phyloP scores from a whole-genome alignment of 2,797 vertebrate species.

The Sebastes wilsoni region DNA sequence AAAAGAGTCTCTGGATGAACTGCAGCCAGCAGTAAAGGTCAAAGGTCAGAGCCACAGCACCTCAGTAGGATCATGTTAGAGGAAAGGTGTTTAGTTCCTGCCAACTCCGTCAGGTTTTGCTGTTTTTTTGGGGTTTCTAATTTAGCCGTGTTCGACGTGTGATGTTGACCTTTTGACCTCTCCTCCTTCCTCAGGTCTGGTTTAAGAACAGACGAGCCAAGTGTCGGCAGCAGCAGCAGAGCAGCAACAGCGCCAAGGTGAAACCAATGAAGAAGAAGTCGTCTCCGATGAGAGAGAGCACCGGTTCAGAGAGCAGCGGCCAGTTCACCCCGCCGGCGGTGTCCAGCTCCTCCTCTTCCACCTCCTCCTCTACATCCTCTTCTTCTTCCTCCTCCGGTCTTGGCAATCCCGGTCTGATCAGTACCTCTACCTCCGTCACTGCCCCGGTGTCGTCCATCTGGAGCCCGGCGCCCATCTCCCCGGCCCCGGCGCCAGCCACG shows the following conservation, averaged over 20 bases:
- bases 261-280: slow-evolving; percentile 94
- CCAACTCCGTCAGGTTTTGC: background rate
- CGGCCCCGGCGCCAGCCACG: slow-evolving; percentile 80
- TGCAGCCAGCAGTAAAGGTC: slow-evolving; percentile 20
- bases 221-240: slow-evolving; percentile 93
- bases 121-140: background rate
- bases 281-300: slow-evolving; percentile 91
- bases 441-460: slow-evolving; percentile 93
- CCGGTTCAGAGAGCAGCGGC: slow-evolving; percentile 92
- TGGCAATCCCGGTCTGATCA: slow-evolving; percentile 69
- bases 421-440: slow-evolving; percentile 75
- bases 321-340: slow-evolving; percentile 92
- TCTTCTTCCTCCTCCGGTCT: slow-evolving; percentile 66
- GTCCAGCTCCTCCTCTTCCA: slow-evolving; percentile 87
- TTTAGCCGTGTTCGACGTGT: background rate
- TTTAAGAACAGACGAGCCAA: slow-evolving; percentile 98
- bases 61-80: background rate
- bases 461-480: slow-evolving; percentile 96
- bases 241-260: slow-evolving; percentile 85
- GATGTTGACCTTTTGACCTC: slow-evolving; percentile 18
- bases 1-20: background rate
- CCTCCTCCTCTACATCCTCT: slow-evolving; percentile 86
- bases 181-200: slow-evolving; percentile 88
- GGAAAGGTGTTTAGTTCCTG: background rate
- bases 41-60: slow-evolving; percentile 17